A percentile compares a stretch with the other conserved stretches of the same genome.
phyloP scores from a whole-genome alignment of 1,140 invertebrate species.

The Oscheius sp. region DNA sequence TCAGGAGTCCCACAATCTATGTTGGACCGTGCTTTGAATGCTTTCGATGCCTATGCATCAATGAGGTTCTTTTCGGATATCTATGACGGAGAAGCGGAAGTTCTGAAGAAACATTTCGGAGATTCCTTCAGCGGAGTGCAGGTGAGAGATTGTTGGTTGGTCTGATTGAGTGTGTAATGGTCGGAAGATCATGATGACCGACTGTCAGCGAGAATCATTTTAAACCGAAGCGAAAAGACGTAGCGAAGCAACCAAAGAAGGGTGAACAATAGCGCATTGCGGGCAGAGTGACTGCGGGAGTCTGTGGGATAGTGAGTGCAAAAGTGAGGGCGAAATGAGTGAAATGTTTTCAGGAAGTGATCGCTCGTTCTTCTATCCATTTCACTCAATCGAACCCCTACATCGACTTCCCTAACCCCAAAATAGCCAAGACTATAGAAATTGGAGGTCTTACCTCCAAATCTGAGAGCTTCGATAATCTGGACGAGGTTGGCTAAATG shows the following conservation, averaged over 20 bases:
- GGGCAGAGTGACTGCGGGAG: too few species aligned
- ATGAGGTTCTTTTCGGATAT: neutral
- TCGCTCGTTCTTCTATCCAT: neutral
- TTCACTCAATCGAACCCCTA: conserved; percentile 18
- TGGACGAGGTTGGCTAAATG: too few species aligned
- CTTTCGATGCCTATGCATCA: neutral
- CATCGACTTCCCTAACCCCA: conserved; percentile 22
- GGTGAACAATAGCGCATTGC: too few species aligned
- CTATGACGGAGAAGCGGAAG: neutral
- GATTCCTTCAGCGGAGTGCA: neutral
- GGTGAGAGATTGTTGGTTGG: neutral
- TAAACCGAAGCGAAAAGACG: too few species aligned
- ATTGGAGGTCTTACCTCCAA: conserved; percentile 13
- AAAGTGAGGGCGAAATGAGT: too few species aligned
- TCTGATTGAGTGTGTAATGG: neutral
- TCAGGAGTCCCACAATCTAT: neutral
- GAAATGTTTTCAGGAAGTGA: neutral
- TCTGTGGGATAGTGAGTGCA: too few species aligned
- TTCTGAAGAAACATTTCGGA: neutral
- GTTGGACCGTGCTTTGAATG: neutral
- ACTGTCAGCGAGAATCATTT: too few species aligned
- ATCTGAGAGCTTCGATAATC: conserved; percentile 39
- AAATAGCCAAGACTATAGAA: conserved; percentile 9
- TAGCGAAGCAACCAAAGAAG: too few species aligned
- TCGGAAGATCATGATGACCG: too few species aligned